A percentile compares a stretch with the other conserved stretches of the same genome.
phyloP scores from a whole-genome alignment of 2,797 vertebrate species.

The Silurus aristotelis region DNA sequence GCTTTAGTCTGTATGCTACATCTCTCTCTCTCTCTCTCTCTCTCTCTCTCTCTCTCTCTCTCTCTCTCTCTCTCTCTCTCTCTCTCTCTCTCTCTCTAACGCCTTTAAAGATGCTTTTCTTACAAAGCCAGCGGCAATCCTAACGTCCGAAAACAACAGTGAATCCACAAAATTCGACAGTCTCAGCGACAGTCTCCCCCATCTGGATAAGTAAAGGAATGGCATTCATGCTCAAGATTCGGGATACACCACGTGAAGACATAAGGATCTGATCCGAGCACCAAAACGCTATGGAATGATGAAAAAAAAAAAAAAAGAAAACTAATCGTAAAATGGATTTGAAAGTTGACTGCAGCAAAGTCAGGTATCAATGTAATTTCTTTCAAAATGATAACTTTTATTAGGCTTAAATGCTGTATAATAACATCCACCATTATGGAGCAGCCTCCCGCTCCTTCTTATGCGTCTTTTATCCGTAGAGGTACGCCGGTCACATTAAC shows the following conservation, averaged over 20 bases:
- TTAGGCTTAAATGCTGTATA: neutral
- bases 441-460: neutral
- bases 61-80: neutral
- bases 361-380: conserved; percentile 37
- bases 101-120: neutral
- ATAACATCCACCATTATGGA: neutral
- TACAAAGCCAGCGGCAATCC: conserved; percentile 8
- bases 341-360: conserved; percentile 9
- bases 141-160: neutral
- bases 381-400: neutral
- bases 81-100: neutral
- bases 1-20: neutral
- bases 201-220: conserved; percentile 68
- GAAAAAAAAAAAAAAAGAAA: neutral
- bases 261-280: conserved; percentile 3
- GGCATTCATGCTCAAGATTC: conserved; percentile 53
- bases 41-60: neutral
- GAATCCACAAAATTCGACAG: neutral
- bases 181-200: conserved; percentile 67
- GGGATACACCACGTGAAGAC: conserved; percentile 6
- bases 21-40: neutral
- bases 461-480: neutral
- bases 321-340: conserved; percentile 16
- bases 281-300: neutral
- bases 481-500: neutral